A percentile compares a stretch with the other conserved stretches of the same genome.
phyloP scores from a whole-genome alignment of 2,888 invertebrate species.

The Autographa pulchrina region DNA sequence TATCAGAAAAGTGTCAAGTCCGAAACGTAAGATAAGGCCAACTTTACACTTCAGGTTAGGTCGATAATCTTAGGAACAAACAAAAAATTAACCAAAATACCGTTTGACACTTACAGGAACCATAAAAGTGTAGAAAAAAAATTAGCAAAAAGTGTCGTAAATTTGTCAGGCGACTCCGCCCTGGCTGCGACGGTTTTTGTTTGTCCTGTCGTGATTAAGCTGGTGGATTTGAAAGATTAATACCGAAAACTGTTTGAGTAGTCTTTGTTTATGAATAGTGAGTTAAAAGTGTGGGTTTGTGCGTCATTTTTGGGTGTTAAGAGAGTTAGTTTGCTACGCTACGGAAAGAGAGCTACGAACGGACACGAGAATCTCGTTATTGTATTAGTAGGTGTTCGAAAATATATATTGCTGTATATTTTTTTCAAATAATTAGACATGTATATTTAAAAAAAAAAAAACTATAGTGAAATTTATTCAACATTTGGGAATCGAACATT shows the following conservation, averaged over 20 bases:
- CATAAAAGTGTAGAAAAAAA: conserved; percentile 62
- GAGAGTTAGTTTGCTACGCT: neutral
- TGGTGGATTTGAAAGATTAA: conserved; percentile 34
- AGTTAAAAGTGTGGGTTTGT: neutral
- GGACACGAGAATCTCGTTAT: neutral
- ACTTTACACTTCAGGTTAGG: conserved; percentile 73
- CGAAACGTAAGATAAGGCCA: conserved; percentile 65
- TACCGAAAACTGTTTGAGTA: conserved; percentile 12
- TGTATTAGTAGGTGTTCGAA: no score
- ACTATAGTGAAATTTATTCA: no score
- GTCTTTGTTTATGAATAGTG: neutral
- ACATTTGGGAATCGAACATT: no score
- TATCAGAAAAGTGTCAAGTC: conserved; percentile 48
- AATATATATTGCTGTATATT: no score
- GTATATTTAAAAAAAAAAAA: no score
- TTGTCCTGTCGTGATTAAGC: conserved; percentile 27
- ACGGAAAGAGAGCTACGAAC: neutral
- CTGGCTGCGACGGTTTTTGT: conserved; percentile 63
- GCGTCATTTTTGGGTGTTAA: neutral
- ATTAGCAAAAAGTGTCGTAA: conserved; percentile 75
- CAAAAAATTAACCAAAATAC: conserved; percentile 59
- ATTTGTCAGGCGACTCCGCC: conserved; percentile 77
- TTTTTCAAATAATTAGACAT: no score
- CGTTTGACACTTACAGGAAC: conserved; percentile 71
- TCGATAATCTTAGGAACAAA: conserved; percentile 68